Evolutionary conservation across 2,888 invertebrate genomes (phyloP).

Genomic region (Ennomos fuscantarius): DNA sequence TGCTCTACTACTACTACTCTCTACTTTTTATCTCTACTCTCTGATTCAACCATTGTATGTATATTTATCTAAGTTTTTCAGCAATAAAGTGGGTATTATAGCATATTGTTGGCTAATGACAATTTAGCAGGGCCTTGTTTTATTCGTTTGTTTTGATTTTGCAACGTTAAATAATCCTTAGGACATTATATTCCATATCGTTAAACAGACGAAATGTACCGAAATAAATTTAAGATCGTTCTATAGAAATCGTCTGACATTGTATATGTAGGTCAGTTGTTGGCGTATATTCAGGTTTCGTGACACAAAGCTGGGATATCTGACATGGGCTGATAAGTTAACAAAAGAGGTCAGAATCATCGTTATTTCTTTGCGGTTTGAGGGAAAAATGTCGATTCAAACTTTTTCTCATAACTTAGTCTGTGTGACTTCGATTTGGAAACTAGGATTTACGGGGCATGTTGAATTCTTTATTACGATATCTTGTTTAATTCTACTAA

Average conservation of each 20-base stretch:
- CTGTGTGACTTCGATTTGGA: background rate
- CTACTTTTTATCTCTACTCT: too few relatives aligned
- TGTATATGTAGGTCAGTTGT: slow-evolving; percentile 16
- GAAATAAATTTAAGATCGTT: background rate
- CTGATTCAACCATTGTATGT: too few relatives aligned
- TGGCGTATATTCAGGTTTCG: slow-evolving; percentile 22
- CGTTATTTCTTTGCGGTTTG: slow-evolving; percentile 23
- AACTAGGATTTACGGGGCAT: too few relatives aligned
- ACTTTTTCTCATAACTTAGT: slow-evolving; percentile 9
- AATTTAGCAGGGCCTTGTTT: too few relatives aligned
- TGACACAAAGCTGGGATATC: slow-evolving; percentile 15
- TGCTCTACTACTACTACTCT: too few relatives aligned
- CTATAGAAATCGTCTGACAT: slow-evolving; percentile 8
- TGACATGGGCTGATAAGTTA: slow-evolving; percentile 27
- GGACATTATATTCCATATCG: background rate
- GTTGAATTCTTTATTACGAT: too few relatives aligned
- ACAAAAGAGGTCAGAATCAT: slow-evolving; percentile 22
- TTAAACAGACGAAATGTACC: too few relatives aligned
- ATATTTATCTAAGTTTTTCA: too few relatives aligned
- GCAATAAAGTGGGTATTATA: background rate
- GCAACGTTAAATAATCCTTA: slow-evolving; percentile 7
- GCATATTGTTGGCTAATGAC: too few relatives aligned
- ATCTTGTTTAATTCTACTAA: too few relatives aligned
- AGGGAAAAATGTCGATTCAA: slow-evolving; percentile 4
- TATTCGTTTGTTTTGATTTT: background rate